Percentiles rank a stretch among this genome's conserved stretches.
Conservation (phyloP, 2,113 vertebrate species). For the Addax nasomaculatus region DNA sequence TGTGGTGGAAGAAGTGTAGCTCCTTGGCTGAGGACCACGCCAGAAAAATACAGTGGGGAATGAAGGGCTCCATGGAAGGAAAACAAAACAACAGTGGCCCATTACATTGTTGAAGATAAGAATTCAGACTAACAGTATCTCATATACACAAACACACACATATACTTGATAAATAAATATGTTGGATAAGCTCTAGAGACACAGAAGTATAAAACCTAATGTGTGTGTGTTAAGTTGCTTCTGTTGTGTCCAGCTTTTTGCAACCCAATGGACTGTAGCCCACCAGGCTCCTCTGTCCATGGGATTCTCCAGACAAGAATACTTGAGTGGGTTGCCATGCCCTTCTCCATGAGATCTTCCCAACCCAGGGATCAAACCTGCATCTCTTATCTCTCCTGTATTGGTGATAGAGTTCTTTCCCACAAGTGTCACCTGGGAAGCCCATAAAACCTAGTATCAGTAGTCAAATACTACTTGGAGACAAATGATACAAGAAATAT, state of each 20-base stretch:
- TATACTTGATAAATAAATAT: background rate
- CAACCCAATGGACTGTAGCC: background rate
- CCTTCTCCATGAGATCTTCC: background rate
- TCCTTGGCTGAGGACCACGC: background rate
- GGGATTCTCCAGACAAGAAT: background rate
- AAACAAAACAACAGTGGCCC: background rate
- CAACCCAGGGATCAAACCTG: fast-evolving
- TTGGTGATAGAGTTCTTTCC: background rate
- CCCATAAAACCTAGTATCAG: background rate
- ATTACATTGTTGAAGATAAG: background rate
- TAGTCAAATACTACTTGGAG: background rate
- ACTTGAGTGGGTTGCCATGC: background rate
- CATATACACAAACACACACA: background rate
- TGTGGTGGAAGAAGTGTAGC: background rate
- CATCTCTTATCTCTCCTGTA: background rate
- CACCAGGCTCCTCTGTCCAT: background rate
- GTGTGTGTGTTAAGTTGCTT: background rate
- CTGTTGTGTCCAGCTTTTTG: background rate
- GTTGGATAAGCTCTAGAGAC: background rate
- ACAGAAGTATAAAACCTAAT: background rate
- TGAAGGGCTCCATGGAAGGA: background rate
- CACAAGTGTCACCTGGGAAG: background rate
- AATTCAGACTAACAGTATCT: background rate
- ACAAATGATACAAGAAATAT: background rate
- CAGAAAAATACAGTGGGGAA: background rate